phyloP scores from a whole-genome alignment of 2,113 vertebrate species.

The Daphoenositta chrysoptera region DNA sequence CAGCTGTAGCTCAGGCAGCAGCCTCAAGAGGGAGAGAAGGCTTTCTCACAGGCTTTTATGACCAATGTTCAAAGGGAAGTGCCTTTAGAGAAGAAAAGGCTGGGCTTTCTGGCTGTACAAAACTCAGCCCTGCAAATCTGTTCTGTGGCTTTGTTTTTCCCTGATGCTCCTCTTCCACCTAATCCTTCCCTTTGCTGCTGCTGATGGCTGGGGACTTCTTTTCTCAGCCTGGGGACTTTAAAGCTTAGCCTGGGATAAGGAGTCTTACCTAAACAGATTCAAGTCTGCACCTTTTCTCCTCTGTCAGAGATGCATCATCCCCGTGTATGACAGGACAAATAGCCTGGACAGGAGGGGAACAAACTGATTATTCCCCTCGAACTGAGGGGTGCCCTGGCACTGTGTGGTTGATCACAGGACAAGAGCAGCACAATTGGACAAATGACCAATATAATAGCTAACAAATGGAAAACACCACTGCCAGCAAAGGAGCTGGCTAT shows the following conservation, averaged over 20 bases:
- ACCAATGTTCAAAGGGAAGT: slow-evolving; percentile 44
- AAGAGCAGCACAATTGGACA: neutral
- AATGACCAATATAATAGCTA: neutral
- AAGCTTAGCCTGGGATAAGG: neutral
- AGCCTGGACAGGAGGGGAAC: neutral
- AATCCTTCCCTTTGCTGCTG: neutral
- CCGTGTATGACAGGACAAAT: neutral
- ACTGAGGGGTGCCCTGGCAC: neutral
- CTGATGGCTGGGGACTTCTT: neutral
- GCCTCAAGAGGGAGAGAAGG: slow-evolving; percentile 47
- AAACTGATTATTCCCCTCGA: neutral
- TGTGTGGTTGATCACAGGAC: neutral
- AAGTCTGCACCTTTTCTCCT: neutral
- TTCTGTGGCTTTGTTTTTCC: neutral
- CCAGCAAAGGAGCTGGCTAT: neutral
- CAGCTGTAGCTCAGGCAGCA: slow-evolving; percentile 42
- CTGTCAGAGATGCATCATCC: neutral
- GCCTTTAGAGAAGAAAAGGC: slow-evolving; percentile 40
- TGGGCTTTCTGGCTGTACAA: neutral
- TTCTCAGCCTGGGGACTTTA: neutral
- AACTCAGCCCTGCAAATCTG: neutral
- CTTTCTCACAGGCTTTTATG: slow-evolving; percentile 57
- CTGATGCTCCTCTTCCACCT: neutral
- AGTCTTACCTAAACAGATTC: neutral
- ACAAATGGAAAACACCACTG: neutral